A percentile compares a stretch with the other conserved stretches of the same genome.
phyloP scores from a whole-genome alignment of 2,888 invertebrate species.

The Melinaea marsaeus region DNA sequence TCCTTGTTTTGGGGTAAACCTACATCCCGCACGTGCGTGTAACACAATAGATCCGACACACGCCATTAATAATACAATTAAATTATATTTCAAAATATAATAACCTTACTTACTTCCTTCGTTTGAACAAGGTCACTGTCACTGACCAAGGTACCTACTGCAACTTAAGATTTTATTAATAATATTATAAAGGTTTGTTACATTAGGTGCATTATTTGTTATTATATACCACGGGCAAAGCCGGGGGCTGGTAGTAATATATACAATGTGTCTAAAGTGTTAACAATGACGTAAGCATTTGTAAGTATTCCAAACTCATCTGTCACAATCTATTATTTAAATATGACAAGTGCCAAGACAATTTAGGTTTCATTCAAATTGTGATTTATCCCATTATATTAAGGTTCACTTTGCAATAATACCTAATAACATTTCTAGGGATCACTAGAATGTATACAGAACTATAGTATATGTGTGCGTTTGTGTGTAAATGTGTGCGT shows the following conservation, averaged over 20 bases:
- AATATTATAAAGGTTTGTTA: too few relatives aligned
- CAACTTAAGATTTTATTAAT: background rate
- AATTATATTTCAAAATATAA: constrained; percentile 23
- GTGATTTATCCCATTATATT: background rate
- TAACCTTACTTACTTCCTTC: constrained; percentile 17
- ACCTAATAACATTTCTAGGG: too few relatives aligned
- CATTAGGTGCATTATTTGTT: too few relatives aligned
- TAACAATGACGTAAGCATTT: background rate
- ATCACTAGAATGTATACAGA: too few relatives aligned
- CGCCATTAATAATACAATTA: constrained; percentile 3
- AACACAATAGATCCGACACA: background rate
- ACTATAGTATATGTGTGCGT: too few relatives aligned
- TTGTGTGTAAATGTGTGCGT: too few relatives aligned
- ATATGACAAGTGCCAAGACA: constrained; percentile 2
- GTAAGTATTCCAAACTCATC: background rate
- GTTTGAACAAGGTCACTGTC: constrained; percentile 20
- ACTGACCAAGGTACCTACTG: constrained; percentile 11
- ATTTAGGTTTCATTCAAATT: background rate
- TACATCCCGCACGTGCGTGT: too few relatives aligned
- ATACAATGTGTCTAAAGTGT: background rate
- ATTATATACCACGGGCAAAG: too few relatives aligned
- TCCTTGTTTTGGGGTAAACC: too few relatives aligned
- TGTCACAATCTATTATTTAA: constrained; percentile 4
- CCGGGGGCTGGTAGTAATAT: background rate
- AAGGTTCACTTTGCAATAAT: background rate